Base-by-base conservation (phyloP, 2,797 vertebrate species). In the Clarias platycephalus region DNA sequence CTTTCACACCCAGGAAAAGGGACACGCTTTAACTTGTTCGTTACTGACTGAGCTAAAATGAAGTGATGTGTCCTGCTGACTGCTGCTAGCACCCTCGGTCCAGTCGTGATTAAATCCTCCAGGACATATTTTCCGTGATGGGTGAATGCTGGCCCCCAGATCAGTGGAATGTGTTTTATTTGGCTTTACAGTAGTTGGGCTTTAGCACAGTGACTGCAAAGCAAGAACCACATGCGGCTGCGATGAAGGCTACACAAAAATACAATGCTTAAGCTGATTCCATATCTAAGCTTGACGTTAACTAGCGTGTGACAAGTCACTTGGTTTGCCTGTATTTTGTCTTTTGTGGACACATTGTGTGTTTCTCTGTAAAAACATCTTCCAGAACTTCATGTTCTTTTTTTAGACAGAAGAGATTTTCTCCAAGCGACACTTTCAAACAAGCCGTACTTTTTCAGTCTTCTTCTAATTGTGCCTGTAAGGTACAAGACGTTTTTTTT, bases 41-140 rank as follows among this genome's bases (percentile, higher is more conserved):
- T 44, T n/a, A 67, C 24, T 62, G 26, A 53, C 75, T 34, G 26
- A 68, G 20, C 66, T 18, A 71, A 7, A 71, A 6, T 5, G 72
- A 75, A 1, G n/a, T 55, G 31, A 37, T 22, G 63, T 4, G 22
- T 66, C 71, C 60, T 75, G 60, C 40, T 53, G 40, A 72, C 70
- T n/a, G 22, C 37, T 49, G 24, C 44, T 55, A 74, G 71, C 49
- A 40, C 37, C 20, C 68, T 64, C 82, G 67, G 79, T 71, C 37
- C 66, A 37, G 58, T 58, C 26, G 22, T 80, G 77, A 81, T 81
- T 8, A 84, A 83, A 81, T 81, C 64, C 78, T 44, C 28, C 9
- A 18, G 57, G 76, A 70, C 57, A 22, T 53, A 55, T 81, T 84
- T 70, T 82, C 62, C 18, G 31, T 58, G 75, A 84, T 18, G 72